Evolutionary conservation across 2,888 invertebrate genomes (phyloP).

Genomic region (Trypoxylon attenuatum): DNA sequence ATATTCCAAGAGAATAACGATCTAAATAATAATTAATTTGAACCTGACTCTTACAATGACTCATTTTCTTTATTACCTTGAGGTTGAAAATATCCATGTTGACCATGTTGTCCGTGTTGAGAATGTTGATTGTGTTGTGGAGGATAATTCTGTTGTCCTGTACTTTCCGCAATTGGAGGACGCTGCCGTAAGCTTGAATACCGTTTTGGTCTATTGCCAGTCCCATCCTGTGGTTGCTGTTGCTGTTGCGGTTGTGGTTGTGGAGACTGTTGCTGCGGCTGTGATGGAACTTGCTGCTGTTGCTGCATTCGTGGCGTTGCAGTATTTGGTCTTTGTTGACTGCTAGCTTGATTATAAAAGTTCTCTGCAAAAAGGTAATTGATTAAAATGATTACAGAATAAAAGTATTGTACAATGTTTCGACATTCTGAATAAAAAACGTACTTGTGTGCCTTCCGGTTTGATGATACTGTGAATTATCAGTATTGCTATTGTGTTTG

Average conservation of each 20-base stretch:
- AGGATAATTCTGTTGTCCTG: constrained; percentile 65
- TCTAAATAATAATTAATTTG: too few relatives aligned
- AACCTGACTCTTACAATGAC: too few relatives aligned
- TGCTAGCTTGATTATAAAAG: constrained; percentile 67
- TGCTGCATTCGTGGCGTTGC: constrained; percentile 73
- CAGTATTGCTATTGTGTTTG: constrained; percentile 65
- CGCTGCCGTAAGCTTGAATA: constrained; percentile 82
- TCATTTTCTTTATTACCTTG: constrained; percentile 68
- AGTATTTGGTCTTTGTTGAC: constrained; percentile 65
- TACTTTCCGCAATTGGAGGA: constrained; percentile 69
- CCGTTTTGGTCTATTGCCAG: constrained; percentile 78
- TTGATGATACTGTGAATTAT: constrained; percentile 63
- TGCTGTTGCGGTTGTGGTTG: constrained; percentile 65
- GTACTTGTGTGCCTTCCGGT: constrained; percentile 66
- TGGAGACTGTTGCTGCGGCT: constrained; percentile 67
- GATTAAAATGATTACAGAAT: background rate
- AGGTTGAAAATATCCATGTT: constrained; percentile 69
- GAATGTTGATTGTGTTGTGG: constrained; percentile 65
- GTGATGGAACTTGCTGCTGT: constrained; percentile 67
- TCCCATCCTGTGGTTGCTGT: constrained; percentile 66
- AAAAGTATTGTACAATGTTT: too few relatives aligned
- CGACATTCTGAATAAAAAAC: too few relatives aligned
- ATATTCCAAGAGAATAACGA: too few relatives aligned
- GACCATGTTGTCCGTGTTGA: constrained; percentile 52
- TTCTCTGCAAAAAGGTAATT: constrained; percentile 60